Evolutionary conservation across 2,113 vertebrate genomes (phyloP).

Genomic region (Callaeas wilsoni): DNA sequence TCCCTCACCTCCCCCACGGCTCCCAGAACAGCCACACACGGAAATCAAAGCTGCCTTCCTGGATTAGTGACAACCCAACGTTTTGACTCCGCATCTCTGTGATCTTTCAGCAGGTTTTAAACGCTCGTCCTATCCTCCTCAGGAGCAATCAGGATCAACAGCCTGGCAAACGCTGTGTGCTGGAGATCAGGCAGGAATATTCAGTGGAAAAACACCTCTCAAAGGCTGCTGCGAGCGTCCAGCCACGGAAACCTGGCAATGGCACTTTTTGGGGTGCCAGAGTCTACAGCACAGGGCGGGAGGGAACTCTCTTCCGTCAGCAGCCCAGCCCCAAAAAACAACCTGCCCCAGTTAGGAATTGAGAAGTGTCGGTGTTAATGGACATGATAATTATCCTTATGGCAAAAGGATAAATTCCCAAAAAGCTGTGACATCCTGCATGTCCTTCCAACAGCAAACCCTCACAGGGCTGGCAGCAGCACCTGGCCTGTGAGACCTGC

Average conservation of each 20-base stretch:
- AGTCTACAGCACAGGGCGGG: background rate
- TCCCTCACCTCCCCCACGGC: background rate
- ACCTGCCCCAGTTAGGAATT: background rate
- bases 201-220: background rate
- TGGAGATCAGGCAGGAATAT: background rate
- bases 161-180: background rate
- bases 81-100: background rate
- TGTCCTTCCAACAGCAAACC: background rate
- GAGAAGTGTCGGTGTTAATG: background rate
- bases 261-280: accelerated
- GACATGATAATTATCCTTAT: background rate
- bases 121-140: background rate
- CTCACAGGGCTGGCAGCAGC: background rate
- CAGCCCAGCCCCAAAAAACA: background rate
- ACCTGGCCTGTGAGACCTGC: background rate
- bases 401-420: background rate
- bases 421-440: background rate
- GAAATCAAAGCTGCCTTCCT: background rate
- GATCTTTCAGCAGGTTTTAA: background rate
- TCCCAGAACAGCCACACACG: background rate
- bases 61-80: background rate
- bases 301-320: background rate
- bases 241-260: background rate
- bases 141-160: background rate
- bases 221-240: background rate